Evolutionary conservation across 2,113 vertebrate species (phyloP).

Genomic region (Nesoenas mayeri): DNA sequence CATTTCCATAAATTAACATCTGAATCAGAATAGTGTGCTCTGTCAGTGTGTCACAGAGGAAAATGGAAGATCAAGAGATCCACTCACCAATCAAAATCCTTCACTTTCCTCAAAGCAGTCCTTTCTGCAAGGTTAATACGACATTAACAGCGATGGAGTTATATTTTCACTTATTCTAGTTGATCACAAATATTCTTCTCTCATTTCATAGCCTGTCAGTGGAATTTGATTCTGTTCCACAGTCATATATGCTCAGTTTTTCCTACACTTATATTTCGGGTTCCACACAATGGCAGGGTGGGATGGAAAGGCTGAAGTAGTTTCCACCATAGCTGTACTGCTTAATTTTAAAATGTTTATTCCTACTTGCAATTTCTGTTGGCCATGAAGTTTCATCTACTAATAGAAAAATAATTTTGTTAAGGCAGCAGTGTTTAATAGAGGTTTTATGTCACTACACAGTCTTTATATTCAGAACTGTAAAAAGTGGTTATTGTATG

Average conservation of each 20-base stretch:
- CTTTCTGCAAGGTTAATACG: not conserved
- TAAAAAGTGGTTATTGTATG: not conserved
- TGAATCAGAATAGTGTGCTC: slow-evolving; percentile 16
- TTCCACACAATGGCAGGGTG: not conserved
- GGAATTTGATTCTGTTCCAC: not conserved
- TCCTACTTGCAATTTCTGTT: not conserved
- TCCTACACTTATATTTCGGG: not conserved
- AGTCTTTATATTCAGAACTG: not conserved
- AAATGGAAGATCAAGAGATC: slow-evolving; percentile 12
- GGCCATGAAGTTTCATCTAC: not conserved
- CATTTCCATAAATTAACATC: slow-evolving; percentile 62
- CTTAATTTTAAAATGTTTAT: not conserved
- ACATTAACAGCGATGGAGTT: not conserved
- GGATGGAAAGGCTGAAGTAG: not conserved
- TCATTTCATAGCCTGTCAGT: not conserved
- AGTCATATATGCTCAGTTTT: not conserved
- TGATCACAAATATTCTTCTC: not conserved
- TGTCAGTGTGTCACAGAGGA: not conserved
- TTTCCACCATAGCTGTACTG: not conserved
- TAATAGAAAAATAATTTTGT: not conserved
- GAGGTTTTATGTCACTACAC: not conserved
- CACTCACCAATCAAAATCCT: not conserved
- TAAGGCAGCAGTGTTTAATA: not conserved
- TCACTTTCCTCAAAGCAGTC: not conserved
- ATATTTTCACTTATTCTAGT: not conserved